phyloP scores from a whole-genome alignment of 2,888 invertebrate genomes.

The Sicus ferrugineus region DNA sequence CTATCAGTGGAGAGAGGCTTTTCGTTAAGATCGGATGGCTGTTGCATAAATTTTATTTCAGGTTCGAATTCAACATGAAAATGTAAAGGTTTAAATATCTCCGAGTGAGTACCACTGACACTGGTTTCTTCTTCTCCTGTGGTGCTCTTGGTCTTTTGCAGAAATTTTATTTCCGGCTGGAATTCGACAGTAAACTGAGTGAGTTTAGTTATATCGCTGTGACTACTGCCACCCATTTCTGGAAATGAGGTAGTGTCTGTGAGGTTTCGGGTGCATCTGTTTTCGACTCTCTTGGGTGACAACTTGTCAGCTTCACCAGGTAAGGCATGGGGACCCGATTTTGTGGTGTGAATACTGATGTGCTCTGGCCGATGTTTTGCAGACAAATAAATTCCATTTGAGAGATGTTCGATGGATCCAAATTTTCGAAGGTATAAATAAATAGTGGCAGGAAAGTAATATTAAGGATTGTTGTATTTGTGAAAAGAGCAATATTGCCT shows the following conservation, averaged over 20 bases:
- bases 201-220: conserved; percentile 45
- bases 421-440: background rate
- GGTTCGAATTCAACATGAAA: conserved; percentile 31
- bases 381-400: conserved; percentile 9
- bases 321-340: conserved; percentile 52
- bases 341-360: conserved; percentile 61
- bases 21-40: background rate
- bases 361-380: conserved; percentile 55
- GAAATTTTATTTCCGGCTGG: conserved; percentile 27
- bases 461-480: conserved; percentile 11
- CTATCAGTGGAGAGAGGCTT: conserved; percentile 11
- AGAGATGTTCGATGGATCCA: conserved; percentile 18
- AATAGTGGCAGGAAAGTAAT: conserved; percentile 18
- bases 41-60: conserved; percentile 24
- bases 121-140: conserved; percentile 41
- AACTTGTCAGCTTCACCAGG: conserved; percentile 59
- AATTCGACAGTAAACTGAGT: conserved; percentile 37
- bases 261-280: conserved; percentile 44
- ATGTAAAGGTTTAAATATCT: conserved; percentile 44
- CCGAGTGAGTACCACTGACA: conserved; percentile 49
- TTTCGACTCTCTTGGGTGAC: conserved; percentile 53
- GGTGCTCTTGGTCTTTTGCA: conserved; percentile 26
- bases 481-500: background rate
- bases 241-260: conserved; percentile 62
- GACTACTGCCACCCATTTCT: conserved; percentile 62